Base-by-base conservation (phyloP, 1,140 invertebrate genomes). In the Drosophila subpulchrella region DNA sequence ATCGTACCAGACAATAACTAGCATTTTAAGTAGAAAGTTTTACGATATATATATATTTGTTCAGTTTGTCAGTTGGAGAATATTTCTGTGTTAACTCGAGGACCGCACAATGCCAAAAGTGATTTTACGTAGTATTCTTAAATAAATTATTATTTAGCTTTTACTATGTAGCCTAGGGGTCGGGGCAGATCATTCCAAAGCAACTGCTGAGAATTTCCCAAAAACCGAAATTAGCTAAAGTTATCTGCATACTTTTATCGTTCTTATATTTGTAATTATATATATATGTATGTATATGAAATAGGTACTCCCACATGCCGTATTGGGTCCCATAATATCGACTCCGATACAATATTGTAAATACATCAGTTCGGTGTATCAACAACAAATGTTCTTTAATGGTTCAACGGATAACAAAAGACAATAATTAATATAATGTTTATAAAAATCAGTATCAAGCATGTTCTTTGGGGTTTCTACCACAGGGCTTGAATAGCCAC, bases 341-440 rank as follows among this genome's bases (percentile, higher is more conserved):
- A 68, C 47, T 38, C 32, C 62, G 38, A 68, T 32, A 36, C 30
- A 50, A 24, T 53, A 51, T 71, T 63, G 53, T 30, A 66, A 55
- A 20, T 78, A 68, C 60, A 78, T 84, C 58, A 47, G 73, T 47
- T 72, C 10, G 68, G 68, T 73, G 55, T 73, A 73, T 72, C 55
- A 32, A 27, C 46, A 44, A 27, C 46, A 66, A 56, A 73, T 47
- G 68, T 61, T 73, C 70, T 76, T 76, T 83, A 71, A 81, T 78
- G 63, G 44, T 84, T 88, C 30, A 83, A 70, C 71, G 47, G 51
- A 50, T 86, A 88, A 88, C 75, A 76, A 89, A 79, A 48, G 83
- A 88, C 83, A 88, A 88, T 88, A 88, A 88, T 80, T 67, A 86
- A 76, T 58, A 65, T 71, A 83, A 79, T 65, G 78, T 88, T 86